Base-by-base conservation (phyloP, 2,797 vertebrate species). In the Leucoraja ocellata region DNA sequence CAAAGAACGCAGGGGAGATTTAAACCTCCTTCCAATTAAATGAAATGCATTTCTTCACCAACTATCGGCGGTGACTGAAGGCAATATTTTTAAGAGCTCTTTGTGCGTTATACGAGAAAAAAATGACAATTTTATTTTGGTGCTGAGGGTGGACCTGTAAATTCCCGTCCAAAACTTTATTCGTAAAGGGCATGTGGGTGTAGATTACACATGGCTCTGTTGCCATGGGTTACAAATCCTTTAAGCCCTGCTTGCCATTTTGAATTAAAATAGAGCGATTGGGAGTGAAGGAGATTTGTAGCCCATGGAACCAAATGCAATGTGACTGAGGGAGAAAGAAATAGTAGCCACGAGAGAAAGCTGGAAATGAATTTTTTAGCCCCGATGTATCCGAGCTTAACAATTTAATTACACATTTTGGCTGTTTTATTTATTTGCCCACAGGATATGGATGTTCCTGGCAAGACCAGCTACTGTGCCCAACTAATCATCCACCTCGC, bases 171-270 rank as follows among this genome's bases (percentile, higher is more conserved):
- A 88, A 88, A 86, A 88, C 63, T 65, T 88, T 88, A 88, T 88
- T 68, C 32, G 84, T 65, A 88, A n/a, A 88, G n/a, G 84, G 65
- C 61, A 88, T 16, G 84, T 88, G n/a, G 84, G 61, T 88, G 61
- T 68, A 68, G 84, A 88, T 88, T 88, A 88, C 84, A 88, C n/a
- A n/a, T 68, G 61, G 84, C 84, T 88, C 84, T 8, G 84, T 88
- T 73, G 90, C 90, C 58, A 46, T 73, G 90, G 90, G 71, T 74
- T 54, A 46, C 71, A 73, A 92, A 92, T 92, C 68, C 23, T 92
- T 54, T 92, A 73, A 73, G 36, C 68, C 76, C 39, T 54, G 68
- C 65, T 39, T 74, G 90, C 71, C 84, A 88, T 88, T 65, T 88
- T 88, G 84, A 88, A 88, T 88, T 88, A 68, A 88, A 36, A 68